Evolutionary conservation across 2,888 invertebrate species (phyloP), one percentile per base, ranked within the genome.

Genomic region (Napeogenes sylphis): DNA sequence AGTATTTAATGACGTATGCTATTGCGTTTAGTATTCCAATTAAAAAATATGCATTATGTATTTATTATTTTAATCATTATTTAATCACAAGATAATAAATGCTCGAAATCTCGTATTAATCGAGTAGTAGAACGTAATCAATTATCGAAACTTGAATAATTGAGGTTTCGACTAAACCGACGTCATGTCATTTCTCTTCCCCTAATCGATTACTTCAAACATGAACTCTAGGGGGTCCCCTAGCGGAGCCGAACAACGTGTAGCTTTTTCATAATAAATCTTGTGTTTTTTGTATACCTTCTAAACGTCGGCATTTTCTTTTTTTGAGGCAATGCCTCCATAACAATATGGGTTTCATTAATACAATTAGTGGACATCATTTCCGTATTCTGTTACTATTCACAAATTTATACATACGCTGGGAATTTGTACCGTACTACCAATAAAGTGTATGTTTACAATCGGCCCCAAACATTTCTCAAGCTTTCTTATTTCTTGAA

Each of bases 181-280:
- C 87, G 82, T 84, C 75, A 83, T 90, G 90, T 90, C 90, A 90
- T 90, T 90, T 89, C 89, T 90, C 90, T 87, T 87, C 81, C 83
- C 79, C 82, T 86, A 87, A 88, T 88, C 88, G 89, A 90, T 89
- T 86, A 88, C 81, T 88, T 86, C 81, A 87, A 87, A 85, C 84
- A 83, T 82, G 76, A 85, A 69, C 90, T 80, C 78, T 84, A 86
- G 90, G 90, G 88, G 90, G 87, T 85, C 87, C 77, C 71, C 77
- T 78, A 79, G 80, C 74, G 72, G 71, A 75, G 74, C 74, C 74
- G 72, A 75, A 74, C 80, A 77, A 79, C 77, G 77, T 78, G 76
- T 76, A 80, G 77, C 75, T 82, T 84, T 84, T 83, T 75, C 75
- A 78, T 81, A 78, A 84, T 85, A 82, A 82, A 83, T 84, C 81